Base-by-base conservation (phyloP, 2,797 vertebrate genomes). In the Acanthurus lineatus region DNA sequence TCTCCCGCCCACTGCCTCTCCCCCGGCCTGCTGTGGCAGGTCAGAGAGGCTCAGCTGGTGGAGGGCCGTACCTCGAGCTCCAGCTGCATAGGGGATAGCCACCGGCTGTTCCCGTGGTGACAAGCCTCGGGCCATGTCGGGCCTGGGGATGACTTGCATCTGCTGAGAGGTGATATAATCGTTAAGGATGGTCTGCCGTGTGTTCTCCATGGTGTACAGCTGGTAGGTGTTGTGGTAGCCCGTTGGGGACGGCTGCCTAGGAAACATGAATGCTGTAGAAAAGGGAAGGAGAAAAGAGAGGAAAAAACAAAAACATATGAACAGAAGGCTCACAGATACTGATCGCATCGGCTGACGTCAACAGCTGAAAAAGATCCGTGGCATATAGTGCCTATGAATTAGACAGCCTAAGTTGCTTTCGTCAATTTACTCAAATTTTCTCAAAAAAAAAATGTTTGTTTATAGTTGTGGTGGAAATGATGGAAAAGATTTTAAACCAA, bases 161-260 rank as follows among this genome's bases (percentile, higher is more conserved):
- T 99, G 98, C 92, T 99, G 98, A 25, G 98, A 99, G 56, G 98
- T 99, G 94, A 99, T 99, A 90, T 99, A 99, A 91, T 99, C 98
- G 0, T 99, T 99, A 58, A 99, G 95, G 93, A 99, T 99, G 82
- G 98, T 99, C 96, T 99, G 98, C 6, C 98, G 94, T 0, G 98
- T 99, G 85, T 99, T 99, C 94, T 99, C 98, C 97, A 99, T 98
- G 22, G 98, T 98, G 19, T 99, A 99, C 86, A 99, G 96, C 91
- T 99, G 98, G 89, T 99, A 99, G 63, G 97, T 98, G 92, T 97
- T 99, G 54, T 97, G 97, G 93, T 98, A 99, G 71, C 97, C 97
- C 0, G 96, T 97, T 6, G 98, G 98, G 0, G 98, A 99, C 0
- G 97, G 97, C 89, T 99, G 98, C 87, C 98, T 95, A 69, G 97